Evolutionary conservation across 2,113 vertebrate species (phyloP), one percentile per base, ranked within the genome.

Genomic region (Ammodytes dubius): DNA sequence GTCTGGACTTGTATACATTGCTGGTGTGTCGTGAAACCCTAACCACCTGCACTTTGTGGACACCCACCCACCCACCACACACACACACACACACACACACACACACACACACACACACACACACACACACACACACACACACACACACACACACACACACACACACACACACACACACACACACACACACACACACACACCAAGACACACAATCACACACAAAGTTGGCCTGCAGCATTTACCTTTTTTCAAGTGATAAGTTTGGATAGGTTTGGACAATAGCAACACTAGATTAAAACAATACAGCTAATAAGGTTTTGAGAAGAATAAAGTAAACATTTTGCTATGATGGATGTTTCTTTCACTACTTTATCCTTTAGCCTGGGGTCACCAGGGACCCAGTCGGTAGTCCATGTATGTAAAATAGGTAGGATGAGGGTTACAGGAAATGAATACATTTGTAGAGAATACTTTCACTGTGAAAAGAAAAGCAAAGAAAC

Each of bases 51-150:
- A 72, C 37, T 83, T 65, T 79, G 27, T 67, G 13, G 49, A 81
- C 78, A 58, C 74, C 64, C 58, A 76, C 76, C 50, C 64, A 47
- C 45, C 57, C 40, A 43, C 71, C 71, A 43, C 47, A 53, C n/a
- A 39, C 59, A 43, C 46, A 46, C 43, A 15, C 69, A 43, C 42
- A 54, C 43, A 27, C 69, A 46, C 49, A 63, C 52, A 4, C 11
- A 65, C 19, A 66, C 61, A 46, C 61, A 27, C 27, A 27, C 27
- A 27, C 27, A 45, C 59, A 10, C 4, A 61, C 58, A 60, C 59
- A 61, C 59, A 63, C 60, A 63, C 72, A 58, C 53, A 81, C 78
- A 58, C 74, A 59, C 58, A 76, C 76, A 57, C 64, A 47, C 45
- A 64, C 40, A 43, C 71, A 43, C 47, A 53, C n/a, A 39, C 59